phyloP scores from a whole-genome alignment of 2,888 invertebrate species.

The Euplexia lucipara region DNA sequence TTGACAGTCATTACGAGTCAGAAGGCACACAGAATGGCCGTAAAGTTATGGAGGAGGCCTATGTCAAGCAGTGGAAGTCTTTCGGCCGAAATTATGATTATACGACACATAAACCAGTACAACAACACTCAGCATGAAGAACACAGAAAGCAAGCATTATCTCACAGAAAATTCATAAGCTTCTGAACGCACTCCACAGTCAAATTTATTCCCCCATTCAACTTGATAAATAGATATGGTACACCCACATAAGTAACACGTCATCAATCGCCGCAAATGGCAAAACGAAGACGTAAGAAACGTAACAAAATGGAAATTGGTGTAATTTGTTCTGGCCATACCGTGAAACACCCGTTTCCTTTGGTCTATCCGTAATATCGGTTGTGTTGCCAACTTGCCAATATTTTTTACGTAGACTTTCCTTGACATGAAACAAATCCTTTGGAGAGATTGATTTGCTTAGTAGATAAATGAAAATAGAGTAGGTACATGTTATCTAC shows the following conservation, averaged over 20 bases:
- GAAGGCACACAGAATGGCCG: too few relatives aligned
- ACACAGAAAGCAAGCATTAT: too few relatives aligned
- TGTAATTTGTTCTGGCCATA: conserved; percentile 78
- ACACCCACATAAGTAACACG: conserved; percentile 62
- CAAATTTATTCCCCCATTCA: conserved; percentile 46
- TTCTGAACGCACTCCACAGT: background rate
- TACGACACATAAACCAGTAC: too few relatives aligned
- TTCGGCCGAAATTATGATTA: too few relatives aligned
- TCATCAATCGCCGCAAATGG: conserved; percentile 68
- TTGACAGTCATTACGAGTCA: too few relatives aligned
- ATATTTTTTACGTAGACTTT: conserved; percentile 59
- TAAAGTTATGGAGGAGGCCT: too few relatives aligned
- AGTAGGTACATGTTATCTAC: too few relatives aligned
- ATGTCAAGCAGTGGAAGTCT: too few relatives aligned
- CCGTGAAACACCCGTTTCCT: conserved; percentile 78
- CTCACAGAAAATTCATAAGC: conserved; percentile 29
- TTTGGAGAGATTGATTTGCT: conserved; percentile 48
- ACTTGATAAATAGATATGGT: conserved; percentile 62
- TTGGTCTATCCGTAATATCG: conserved; percentile 71
- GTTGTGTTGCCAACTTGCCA: conserved; percentile 49
- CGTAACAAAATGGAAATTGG: conserved; percentile 74
- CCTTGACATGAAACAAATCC: conserved; percentile 46
- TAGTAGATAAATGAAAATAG: background rate
- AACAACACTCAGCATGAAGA: too few relatives aligned
- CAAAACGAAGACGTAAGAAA: conserved; percentile 68